Conservation (phyloP, 1,140 invertebrate genomes). For the Halesus radiatus region DNA sequence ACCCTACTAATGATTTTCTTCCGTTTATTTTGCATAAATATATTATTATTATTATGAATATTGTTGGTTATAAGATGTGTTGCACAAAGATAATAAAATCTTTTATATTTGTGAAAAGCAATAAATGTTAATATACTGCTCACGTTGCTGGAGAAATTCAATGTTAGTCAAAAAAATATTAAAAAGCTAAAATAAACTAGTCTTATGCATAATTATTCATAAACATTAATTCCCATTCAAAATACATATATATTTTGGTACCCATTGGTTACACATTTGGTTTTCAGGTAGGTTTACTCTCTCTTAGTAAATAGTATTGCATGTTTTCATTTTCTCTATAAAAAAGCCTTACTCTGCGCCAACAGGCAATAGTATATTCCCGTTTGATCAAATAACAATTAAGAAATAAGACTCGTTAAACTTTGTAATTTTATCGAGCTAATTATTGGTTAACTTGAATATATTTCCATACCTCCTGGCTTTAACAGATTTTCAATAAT, state of each 20-base stretch:
- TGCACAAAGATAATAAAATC: slow-evolving; percentile 35
- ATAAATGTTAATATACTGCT: slow-evolving; percentile 33
- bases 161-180: slow-evolving; percentile 42
- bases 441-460: not conserved
- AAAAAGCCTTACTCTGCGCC: not conserved
- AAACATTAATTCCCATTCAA: slow-evolving; percentile 31
- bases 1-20: slow-evolving; percentile 37
- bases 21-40: slow-evolving; percentile 18
- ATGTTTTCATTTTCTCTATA: not conserved
- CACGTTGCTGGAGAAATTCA: slow-evolving; percentile 35
- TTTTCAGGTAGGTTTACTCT: too few relatives aligned
- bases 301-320: too few relatives aligned
- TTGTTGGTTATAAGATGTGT: slow-evolving; percentile 30
- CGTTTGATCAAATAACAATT: not conserved
- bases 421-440: not conserved
- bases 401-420: not conserved
- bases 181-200: slow-evolving; percentile 44
- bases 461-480: too few relatives aligned
- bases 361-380: not conserved
- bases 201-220: slow-evolving; percentile 44
- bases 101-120: slow-evolving; percentile 37
- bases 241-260: slow-evolving; percentile 32
- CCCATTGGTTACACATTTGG: not conserved
- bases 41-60: slow-evolving; percentile 38
- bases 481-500: too few relatives aligned